These are phyloP conservation scores for Mystacornis crossleyi DNA, from an alignment of 2,113 vertebrate genomes.

Conservation along the genomic window DNA sequence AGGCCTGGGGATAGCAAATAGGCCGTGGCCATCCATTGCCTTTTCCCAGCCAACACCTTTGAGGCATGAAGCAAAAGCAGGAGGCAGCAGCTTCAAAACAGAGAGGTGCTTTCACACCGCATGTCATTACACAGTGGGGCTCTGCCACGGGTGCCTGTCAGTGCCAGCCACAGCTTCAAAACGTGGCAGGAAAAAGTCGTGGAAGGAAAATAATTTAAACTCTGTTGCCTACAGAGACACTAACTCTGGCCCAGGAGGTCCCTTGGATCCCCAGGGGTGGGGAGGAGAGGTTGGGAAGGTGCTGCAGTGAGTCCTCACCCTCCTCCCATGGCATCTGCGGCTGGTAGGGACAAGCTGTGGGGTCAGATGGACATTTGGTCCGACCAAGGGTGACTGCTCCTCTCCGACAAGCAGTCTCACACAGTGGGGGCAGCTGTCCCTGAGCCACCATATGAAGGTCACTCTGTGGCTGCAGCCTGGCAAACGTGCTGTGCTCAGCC, in stretches of 20 bases:
- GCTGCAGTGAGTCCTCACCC: neutral
- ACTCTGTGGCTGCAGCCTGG: neutral
- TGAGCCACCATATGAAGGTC: neutral
- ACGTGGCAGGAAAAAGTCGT: neutral
- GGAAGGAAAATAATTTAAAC: neutral
- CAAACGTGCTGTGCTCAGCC: neutral
- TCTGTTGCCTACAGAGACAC: neutral
- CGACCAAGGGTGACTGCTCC: neutral
- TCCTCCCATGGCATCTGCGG: neutral
- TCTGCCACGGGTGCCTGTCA: neutral
- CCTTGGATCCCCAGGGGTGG: neutral
- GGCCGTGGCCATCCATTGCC: neutral
- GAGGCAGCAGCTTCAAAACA: neutral
- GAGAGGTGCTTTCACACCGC: neutral
- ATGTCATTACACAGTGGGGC: neutral
- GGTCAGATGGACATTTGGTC: neutral
- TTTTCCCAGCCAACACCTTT: neutral
- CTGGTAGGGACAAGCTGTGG: neutral
- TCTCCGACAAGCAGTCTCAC: rapidly evolving
- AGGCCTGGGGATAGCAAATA: neutral
- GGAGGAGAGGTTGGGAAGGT: neutral
- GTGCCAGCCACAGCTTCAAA: neutral
- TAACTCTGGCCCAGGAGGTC: neutral
- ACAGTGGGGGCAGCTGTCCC: neutral
- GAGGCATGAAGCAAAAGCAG: neutral